A percentile compares a stretch with the other conserved stretches of the same genome.
phyloP scores from a whole-genome alignment of 2,888 invertebrate genomes.

The Tromatobia lineatoria region DNA sequence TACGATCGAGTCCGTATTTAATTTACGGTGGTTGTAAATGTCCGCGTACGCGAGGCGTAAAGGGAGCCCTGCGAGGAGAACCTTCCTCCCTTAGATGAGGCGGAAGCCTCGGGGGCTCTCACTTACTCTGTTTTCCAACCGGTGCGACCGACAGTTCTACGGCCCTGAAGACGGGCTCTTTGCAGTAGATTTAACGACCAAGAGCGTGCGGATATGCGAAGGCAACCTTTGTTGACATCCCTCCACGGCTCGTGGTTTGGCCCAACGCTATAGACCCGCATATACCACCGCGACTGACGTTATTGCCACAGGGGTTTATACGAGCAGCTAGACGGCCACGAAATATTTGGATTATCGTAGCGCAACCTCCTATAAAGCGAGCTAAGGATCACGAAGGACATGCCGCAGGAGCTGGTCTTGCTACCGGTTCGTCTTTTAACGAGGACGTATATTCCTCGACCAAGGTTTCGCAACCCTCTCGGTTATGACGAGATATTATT shows the following conservation, averaged over 20 bases:
- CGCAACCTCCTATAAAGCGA: slow-evolving; percentile 55
- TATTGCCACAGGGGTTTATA: slow-evolving; percentile 62
- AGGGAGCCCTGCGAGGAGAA: slow-evolving; percentile 47
- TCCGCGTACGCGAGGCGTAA: slow-evolving; percentile 72
- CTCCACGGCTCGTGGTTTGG: slow-evolving; percentile 70
- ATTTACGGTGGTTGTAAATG: slow-evolving; percentile 83
- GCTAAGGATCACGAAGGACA: slow-evolving; percentile 16
- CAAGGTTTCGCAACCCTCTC: not conserved
- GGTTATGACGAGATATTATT: slow-evolving; percentile 19
- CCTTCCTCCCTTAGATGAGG: slow-evolving; percentile 48
- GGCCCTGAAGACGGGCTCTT: slow-evolving; percentile 42
- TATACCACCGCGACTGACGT: slow-evolving; percentile 25
- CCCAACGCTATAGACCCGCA: slow-evolving; percentile 71
- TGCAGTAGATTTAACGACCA: slow-evolving; percentile 79
- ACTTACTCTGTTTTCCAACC: slow-evolving; percentile 59
- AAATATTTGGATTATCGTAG: slow-evolving; percentile 71
- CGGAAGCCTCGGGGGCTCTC: slow-evolving; percentile 42
- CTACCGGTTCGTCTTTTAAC: slow-evolving; percentile 36
- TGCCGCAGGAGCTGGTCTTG: not conserved
- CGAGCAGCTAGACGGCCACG: slow-evolving; percentile 61
- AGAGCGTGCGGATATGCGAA: slow-evolving; percentile 69
- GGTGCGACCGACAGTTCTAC: slow-evolving; percentile 51
- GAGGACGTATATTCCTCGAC: not conserved
- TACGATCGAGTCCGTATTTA: slow-evolving; percentile 76
- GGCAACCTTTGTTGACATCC: slow-evolving; percentile 79